Percentiles rank a stretch among this genome's conserved stretches.
These are phyloP conservation scores for Cataglyphis hispanica DNA, from an alignment of 1,140 invertebrate species.

Conservation along the genomic window DNA sequence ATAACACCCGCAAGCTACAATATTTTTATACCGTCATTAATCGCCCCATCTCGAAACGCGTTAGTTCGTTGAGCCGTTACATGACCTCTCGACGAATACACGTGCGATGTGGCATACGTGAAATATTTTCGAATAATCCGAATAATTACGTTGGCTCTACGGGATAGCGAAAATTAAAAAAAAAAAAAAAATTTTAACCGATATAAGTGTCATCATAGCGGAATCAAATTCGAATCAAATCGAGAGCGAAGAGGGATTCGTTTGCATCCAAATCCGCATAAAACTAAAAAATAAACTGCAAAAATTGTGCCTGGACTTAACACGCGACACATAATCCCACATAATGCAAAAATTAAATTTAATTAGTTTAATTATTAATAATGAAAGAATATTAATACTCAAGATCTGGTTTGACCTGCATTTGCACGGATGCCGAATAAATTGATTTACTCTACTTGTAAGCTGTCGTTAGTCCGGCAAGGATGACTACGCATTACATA, in stretches of 20 bases:
- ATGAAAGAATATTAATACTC: not conserved
- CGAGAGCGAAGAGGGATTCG: slow-evolving; percentile 2
- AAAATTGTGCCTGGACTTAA: not conserved
- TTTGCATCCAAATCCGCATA: not conserved
- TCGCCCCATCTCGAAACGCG: not conserved
- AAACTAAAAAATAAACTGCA: not conserved
- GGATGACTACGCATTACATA: not conserved
- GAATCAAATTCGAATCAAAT: slow-evolving; percentile 48
- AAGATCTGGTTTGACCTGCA: not conserved
- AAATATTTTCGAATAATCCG: slow-evolving; percentile 51
- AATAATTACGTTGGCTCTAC: slow-evolving; percentile 47
- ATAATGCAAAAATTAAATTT: slow-evolving; percentile 16
- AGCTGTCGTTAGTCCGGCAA: not conserved
- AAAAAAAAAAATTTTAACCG: slow-evolving; percentile 12
- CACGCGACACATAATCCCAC: not conserved
- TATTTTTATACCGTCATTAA: slow-evolving; percentile 26
- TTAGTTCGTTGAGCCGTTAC: slow-evolving; percentile 15
- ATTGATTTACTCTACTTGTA: not conserved
- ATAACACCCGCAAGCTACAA: slow-evolving; percentile 5
- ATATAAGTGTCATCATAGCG: slow-evolving; percentile 44
- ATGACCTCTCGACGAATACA: slow-evolving; percentile 24
- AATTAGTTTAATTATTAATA: not conserved
- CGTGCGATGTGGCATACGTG: slow-evolving; percentile 6
- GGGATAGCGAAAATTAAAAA: slow-evolving; percentile 12
- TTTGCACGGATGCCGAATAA: slow-evolving; percentile 4